A percentile compares a stretch with the other conserved stretches of the same genome.
Conservation (phyloP, 2,113 vertebrate genomes). For the Anoplopoma fimbria region DNA sequence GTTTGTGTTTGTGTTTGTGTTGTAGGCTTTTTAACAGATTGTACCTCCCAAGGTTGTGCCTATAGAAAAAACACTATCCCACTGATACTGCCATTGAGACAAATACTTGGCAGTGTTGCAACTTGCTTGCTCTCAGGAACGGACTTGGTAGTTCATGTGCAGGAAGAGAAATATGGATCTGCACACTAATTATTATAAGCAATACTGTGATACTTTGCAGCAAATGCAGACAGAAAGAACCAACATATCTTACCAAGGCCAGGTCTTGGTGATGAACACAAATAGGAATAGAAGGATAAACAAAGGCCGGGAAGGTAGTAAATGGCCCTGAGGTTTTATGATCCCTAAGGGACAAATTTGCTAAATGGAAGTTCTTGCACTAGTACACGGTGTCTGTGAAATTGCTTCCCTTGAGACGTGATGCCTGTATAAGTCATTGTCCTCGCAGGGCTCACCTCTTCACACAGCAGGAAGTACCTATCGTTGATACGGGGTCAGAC, state of each 20-base stretch:
- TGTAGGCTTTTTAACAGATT: conserved; percentile 12
- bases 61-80: conserved; percentile 14
- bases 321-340: conserved; percentile 48
- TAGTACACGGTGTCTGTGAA: conserved; percentile 55
- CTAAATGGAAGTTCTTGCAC: conserved; percentile 57
- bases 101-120: conserved; percentile 20
- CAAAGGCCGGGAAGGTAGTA: conserved; percentile 24
- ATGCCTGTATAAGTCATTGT: conserved; percentile 72
- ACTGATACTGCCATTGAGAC: conserved; percentile 23
- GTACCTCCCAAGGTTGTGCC: conserved; percentile 28
- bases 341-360: conserved; percentile 66
- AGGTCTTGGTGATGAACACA: conserved; percentile 29
- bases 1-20: no score
- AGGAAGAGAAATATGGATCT: conserved; percentile 7
- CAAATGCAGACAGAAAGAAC: conserved; percentile 7
- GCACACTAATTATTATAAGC: neutral
- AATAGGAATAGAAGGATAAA: conserved; percentile 41
- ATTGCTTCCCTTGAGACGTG: conserved; percentile 75
- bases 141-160: neutral
- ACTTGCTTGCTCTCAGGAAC: neutral
- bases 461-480: conserved; percentile 63
- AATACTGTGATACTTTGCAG: conserved; percentile 3
- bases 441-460: conserved; percentile 62
- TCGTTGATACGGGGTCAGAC: conserved; percentile 62
- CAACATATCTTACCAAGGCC: conserved; percentile 36